These are phyloP conservation scores for Mormyrus lacerda DNA, from an alignment of 2,113 vertebrate species.

Conservation along the genomic window DNA sequence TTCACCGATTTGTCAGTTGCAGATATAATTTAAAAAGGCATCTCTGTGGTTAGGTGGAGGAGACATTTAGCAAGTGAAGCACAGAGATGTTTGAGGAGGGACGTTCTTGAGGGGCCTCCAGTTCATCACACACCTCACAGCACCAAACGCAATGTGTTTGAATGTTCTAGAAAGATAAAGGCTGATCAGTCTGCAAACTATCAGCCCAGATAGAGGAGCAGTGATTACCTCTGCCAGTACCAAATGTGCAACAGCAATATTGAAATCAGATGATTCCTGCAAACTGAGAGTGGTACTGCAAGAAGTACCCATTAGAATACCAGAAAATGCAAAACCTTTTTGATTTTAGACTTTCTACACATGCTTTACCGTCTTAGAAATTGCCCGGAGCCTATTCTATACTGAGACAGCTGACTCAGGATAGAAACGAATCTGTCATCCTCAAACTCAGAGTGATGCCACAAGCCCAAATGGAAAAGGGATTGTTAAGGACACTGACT, in stretches of 20 bases:
- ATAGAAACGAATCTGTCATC: neutral
- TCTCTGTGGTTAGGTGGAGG: neutral
- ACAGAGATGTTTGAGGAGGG: neutral
- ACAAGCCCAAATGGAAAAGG: neutral
- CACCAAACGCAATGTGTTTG: neutral
- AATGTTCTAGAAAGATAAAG: neutral
- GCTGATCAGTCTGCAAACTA: conserved; percentile 36
- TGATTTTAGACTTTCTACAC: neutral
- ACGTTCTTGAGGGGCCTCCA: neutral
- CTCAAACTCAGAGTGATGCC: neutral
- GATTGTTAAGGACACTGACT: neutral
- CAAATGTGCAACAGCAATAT: conserved; percentile 21
- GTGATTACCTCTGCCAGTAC: conserved; percentile 56
- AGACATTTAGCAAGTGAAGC: neutral
- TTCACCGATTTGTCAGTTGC: neutral
- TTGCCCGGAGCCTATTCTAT: neutral
- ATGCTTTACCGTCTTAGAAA: neutral
- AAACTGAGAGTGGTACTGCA: conserved; percentile 53
- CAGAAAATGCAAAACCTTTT: neutral
- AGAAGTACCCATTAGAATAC: conserved; percentile 50
- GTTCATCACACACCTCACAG: neutral
- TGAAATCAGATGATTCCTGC: conserved; percentile 29
- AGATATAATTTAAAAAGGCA: neutral
- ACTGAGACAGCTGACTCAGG: neutral
- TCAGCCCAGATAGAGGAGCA: conserved; percentile 49